phyloP scores from a whole-genome alignment of 2,888 invertebrate genomes.

The Lamellibrachia columna region DNA sequence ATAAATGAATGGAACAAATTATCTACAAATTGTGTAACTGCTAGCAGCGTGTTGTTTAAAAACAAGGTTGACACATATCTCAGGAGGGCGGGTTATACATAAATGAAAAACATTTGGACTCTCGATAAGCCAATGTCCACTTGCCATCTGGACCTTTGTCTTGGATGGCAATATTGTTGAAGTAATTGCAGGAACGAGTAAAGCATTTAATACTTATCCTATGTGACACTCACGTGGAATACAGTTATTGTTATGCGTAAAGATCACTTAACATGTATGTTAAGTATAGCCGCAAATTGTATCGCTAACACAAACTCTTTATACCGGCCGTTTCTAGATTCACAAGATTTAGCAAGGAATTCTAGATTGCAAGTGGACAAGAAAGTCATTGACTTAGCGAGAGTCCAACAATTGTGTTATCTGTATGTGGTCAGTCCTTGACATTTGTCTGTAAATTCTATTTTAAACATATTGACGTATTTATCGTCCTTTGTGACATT shows the following conservation, averaged over 20 bases:
- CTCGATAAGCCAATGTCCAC: too few species aligned
- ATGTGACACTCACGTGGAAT: background rate
- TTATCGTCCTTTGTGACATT: background rate
- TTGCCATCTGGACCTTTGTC: too few species aligned
- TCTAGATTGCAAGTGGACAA: background rate
- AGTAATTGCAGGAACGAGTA: background rate
- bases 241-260: background rate
- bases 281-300: background rate
- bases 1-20: too few species aligned
- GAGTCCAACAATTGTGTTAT: background rate
- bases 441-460: background rate
- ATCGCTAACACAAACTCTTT: background rate
- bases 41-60: too few species aligned
- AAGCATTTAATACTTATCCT: background rate
- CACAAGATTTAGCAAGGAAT: background rate
- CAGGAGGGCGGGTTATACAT: too few species aligned
- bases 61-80: too few species aligned
- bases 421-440: background rate
- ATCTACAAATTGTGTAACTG: too few species aligned
- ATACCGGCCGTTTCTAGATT: background rate
- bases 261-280: too few species aligned
- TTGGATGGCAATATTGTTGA: too few species aligned
- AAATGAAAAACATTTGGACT: too few species aligned
- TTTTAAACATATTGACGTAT: background rate
- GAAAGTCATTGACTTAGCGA: background rate